Conservation (phyloP, 2,113 vertebrate genomes). For the Ailuropoda melanoleuca region DNA sequence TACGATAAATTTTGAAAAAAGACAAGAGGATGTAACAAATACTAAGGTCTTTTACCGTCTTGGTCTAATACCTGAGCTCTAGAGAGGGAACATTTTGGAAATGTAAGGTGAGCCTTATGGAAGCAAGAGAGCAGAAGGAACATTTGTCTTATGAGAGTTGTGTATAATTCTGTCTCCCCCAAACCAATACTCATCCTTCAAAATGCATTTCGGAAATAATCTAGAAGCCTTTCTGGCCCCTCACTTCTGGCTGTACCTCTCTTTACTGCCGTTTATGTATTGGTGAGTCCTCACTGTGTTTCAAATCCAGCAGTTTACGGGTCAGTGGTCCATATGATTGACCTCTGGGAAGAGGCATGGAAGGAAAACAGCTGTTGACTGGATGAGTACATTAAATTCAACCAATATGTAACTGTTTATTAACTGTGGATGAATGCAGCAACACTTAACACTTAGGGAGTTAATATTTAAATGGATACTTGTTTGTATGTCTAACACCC, state of each 20-base stretch:
- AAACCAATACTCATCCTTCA: background rate
- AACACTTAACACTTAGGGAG: background rate
- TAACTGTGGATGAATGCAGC: background rate
- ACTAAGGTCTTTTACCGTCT: background rate
- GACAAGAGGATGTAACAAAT: background rate
- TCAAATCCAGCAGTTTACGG: background rate
- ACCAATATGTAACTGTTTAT: background rate
- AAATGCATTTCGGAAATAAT: background rate
- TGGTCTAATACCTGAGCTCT: background rate
- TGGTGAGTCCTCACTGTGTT: background rate
- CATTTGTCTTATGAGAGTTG: background rate
- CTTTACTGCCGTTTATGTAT: background rate
- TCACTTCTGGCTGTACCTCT: background rate
- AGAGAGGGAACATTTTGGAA: background rate
- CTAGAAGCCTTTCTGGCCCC: background rate
- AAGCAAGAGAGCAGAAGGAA: background rate
- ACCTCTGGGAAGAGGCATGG: background rate
- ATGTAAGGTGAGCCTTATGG: background rate
- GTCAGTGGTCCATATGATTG: background rate
- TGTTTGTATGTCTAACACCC: background rate
- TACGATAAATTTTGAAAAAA: background rate
- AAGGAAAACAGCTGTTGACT: background rate
- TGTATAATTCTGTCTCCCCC: background rate
- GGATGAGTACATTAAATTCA: background rate
- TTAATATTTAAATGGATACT: background rate